Evolutionary conservation across 2,888 invertebrate species (phyloP).

Genomic region (Cheilosia vernalis): DNA sequence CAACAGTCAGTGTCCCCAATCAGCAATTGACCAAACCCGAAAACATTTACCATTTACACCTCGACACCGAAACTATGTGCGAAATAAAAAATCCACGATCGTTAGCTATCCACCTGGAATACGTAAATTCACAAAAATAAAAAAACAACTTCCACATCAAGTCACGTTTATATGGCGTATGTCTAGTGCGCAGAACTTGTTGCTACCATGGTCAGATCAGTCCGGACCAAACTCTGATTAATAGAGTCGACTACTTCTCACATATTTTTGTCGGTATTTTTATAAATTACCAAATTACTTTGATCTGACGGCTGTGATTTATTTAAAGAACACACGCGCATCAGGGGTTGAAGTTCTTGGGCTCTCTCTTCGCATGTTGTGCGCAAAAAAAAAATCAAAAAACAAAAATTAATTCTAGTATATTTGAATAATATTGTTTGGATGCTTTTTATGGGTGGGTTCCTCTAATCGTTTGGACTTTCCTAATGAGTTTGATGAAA

Average conservation of each 20-base stretch:
- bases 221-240: constrained; percentile 38
- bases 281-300: constrained; percentile 52
- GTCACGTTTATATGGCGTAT: constrained; percentile 59
- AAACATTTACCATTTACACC: constrained; percentile 39
- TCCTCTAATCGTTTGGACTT: constrained; percentile 31
- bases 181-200: constrained; percentile 29
- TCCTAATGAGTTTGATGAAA: constrained; percentile 49
- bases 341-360: constrained; percentile 1
- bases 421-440: constrained; percentile 31
- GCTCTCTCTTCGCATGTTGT: neutral
- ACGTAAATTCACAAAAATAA: constrained; percentile 13
- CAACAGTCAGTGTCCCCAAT: constrained; percentile 3
- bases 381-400: constrained; percentile 15
- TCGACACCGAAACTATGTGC: constrained; percentile 32
- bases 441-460: constrained; percentile 16
- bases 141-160: constrained; percentile 30
- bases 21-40: constrained; percentile 12
- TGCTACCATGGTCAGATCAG: neutral
- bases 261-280: constrained; percentile 47
- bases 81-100: constrained; percentile 27
- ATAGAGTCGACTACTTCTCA: constrained; percentile 57
- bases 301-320: constrained; percentile 60
- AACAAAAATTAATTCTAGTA: neutral
- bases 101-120: constrained; percentile 20
- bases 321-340: constrained; percentile 30